Percentiles rank a stretch among this genome's conserved stretches.
These are phyloP conservation scores for Daubentonia madagascariensis DNA, from an alignment of 2,113 vertebrate species.

Conservation along the genomic window DNA sequence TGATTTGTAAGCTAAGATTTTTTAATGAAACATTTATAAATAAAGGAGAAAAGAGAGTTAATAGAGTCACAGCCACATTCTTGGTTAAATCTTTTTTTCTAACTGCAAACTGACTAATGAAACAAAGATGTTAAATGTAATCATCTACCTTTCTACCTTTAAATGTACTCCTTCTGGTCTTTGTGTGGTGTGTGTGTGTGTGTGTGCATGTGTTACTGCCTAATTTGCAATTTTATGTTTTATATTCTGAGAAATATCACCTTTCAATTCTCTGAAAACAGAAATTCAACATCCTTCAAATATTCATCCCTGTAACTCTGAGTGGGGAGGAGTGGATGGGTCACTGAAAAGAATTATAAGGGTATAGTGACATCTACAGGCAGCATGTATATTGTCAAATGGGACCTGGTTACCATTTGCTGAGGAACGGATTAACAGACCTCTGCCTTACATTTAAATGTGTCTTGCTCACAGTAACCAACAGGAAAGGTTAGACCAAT, in stretches of 20 bases:
- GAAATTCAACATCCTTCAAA: constrained; percentile 73
- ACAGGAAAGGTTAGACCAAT: constrained; percentile 28
- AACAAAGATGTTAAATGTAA: neutral
- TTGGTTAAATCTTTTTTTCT: constrained; percentile 20
- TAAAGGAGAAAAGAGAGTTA: neutral
- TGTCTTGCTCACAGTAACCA: neutral
- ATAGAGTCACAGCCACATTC: neutral
- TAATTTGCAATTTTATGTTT: constrained; percentile 71
- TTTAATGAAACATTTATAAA: constrained; percentile 21
- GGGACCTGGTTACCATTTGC: neutral
- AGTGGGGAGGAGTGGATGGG: neutral
- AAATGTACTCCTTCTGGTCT: neutral
- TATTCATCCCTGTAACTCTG: constrained; percentile 50
- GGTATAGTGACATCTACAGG: constrained; percentile 84
- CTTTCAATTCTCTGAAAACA: constrained; percentile 74
- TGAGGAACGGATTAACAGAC: neutral
- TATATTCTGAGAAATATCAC: constrained; percentile 61
- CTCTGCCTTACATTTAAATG: neutral
- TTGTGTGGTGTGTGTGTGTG: neutral
- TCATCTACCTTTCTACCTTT: neutral
- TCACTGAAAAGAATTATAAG: constrained; percentile 65
- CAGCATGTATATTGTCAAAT: constrained; percentile 28
- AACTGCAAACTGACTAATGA: constrained; percentile 18
- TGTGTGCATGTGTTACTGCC: neutral
- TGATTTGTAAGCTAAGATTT: neutral